Evolutionary conservation across 2,888 invertebrate genomes (phyloP), one percentile per base, ranked within the genome.

Genomic region (Andrena minutula): DNA sequence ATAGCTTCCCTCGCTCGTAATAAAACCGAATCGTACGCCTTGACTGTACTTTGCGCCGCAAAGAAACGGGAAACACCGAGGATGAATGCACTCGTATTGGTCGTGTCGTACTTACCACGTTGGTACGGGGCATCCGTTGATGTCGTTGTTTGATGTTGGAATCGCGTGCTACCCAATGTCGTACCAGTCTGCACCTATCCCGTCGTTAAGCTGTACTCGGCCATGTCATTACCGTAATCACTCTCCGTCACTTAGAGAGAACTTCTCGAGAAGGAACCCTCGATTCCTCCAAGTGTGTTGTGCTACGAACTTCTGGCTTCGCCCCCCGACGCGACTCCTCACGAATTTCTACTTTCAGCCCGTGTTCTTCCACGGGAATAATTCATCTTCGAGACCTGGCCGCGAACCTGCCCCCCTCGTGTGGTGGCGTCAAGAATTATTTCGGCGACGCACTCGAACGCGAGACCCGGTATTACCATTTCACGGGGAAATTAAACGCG

Each of bases 191-290:
- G 90, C 90, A 90, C 90, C 90, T 90, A 86, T 85, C 79, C 81
- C 76, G 76, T 82, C 85, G 85, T 86, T 83, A 82, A 82, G 73
- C 73, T 79, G 53, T 78, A 86, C 83, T 75, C 82, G 70, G 71
- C 70, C 75, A 83, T 89, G 88, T 91, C 91, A 90, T 92, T 92
- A 92, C 88, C 89, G 90, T 90, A 92, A 92, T 92, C 89, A 91
- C 89, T 92, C 90, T 89, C 89, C 89, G 91, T 90, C 91, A 90
- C 89, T 91, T 83, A 87, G 83, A 79, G 83, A 79, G 60, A 70
- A 74, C 86, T 79, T 79, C 80, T 84, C 75, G 68, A 82, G 83
- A 82, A 41, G 41, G 75, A 76, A 61, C 75, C 84, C 89, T 88
- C 77, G 77, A 82, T 82, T 75, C 78, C 84, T 88, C 69, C 80